Conservation (phyloP, 2,797 vertebrate genomes). For the Dendrocincla tyrannina region DNA sequence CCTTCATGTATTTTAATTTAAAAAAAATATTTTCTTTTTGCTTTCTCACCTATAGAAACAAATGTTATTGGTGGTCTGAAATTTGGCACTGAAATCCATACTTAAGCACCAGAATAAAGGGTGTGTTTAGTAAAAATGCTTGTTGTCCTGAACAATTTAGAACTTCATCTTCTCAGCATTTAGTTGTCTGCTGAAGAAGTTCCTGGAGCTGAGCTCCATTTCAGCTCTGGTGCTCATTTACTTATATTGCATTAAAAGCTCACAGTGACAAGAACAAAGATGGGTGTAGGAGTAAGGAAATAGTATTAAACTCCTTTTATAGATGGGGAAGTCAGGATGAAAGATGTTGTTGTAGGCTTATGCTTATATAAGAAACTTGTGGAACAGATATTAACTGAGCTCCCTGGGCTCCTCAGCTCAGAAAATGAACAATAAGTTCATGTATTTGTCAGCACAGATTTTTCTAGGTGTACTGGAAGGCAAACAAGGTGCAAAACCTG, state of each 20-base stretch:
- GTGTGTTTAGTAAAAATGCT: not conserved
- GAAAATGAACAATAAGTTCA: not conserved
- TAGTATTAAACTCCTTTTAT: not conserved
- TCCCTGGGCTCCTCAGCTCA: not conserved
- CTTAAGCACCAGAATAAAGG: not conserved
- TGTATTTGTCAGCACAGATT: conserved; percentile 16
- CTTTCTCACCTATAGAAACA: not conserved
- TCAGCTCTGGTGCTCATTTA: not conserved
- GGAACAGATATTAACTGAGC: not conserved
- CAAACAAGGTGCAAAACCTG: not conserved
- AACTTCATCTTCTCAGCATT: not conserved
- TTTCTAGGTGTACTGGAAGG: not conserved
- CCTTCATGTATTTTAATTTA: not conserved
- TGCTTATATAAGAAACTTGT: not conserved
- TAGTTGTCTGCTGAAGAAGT: not conserved
- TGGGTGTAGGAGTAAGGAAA: not conserved
- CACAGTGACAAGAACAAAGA: not conserved
- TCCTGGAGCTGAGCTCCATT: not conserved
- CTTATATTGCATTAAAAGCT: not conserved
- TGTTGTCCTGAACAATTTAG: not conserved
- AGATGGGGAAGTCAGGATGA: not conserved
- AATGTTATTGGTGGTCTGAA: not conserved
- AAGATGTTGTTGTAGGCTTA: not conserved
- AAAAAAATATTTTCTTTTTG: not conserved
- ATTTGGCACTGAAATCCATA: not conserved